Evolutionary conservation across 2,113 vertebrate genomes (phyloP), one percentile per base, ranked within the genome.

Genomic region (Mugil cephalus): DNA sequence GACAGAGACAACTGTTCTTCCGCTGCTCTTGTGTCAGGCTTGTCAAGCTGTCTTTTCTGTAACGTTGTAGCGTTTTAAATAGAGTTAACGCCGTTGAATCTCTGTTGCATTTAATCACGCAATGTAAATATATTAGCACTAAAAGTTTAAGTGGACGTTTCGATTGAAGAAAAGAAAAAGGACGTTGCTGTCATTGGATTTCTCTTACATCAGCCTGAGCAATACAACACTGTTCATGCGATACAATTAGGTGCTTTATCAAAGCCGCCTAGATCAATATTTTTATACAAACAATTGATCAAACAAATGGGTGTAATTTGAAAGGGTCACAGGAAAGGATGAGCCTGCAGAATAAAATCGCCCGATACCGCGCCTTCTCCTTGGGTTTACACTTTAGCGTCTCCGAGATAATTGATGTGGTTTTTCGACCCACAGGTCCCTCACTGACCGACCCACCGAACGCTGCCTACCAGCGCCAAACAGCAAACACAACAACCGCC

Each of bases 1-100:
- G 86, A 84, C 85, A 82, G 69, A 12, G 18, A 66, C 86, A 79
- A 58, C 64, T 54, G 17, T 42, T 73, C 53, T 46, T 74, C 30
- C 15, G 14, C 51, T 12, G 67, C 62, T 46, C 58, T 58, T 53
- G 42, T 79, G 79, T 86, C 74, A 77, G 46, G 51, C 40, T 4
- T 72, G 75, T 81, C 80, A 79, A 73, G 36, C 75, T 78, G 59
- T 24, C 35, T 30, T 66, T 17, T 43, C 73, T 48, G 48, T 50
- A 47, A 51, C 14, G 30, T 45, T 40, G 2, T 13, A 7, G 64
- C 10, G 15, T 45, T 46, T 63, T 43, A 7, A 48, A 45, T 11
- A 4, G 8, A 4, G 12, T 48, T 52, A 48, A 74, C 65, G 35
- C 18, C 17, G 12, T 14, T 19, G 17, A 66, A 67, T 39, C 18